phyloP scores from a whole-genome alignment of 2,113 vertebrate genomes.

The Nothoprocta perdicaria region DNA sequence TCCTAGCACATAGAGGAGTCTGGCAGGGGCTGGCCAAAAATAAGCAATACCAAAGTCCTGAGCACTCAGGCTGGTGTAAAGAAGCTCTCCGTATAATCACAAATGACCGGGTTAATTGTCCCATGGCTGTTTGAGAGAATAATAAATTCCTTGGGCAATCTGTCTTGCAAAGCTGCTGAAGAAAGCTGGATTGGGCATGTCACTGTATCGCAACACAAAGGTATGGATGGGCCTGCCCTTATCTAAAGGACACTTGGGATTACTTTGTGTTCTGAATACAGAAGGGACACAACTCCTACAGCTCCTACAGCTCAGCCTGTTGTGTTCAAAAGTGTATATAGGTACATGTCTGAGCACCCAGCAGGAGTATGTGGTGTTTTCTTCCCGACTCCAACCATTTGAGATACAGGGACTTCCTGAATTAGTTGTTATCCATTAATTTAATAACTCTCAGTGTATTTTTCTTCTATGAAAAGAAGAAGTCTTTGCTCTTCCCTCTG shows the following conservation, averaged over 20 bases:
- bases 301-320: not conserved
- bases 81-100: slow-evolving; percentile 7
- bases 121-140: not conserved
- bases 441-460: slow-evolving; percentile 1
- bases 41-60: not conserved
- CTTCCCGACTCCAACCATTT: not conserved
- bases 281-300: not conserved
- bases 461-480: not conserved
- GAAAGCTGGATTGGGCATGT: not conserved
- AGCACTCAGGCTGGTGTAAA: not conserved
- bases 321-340: not conserved
- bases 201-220: not conserved
- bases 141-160: not conserved
- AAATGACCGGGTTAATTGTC: slow-evolving; percentile 53
- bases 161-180: not conserved
- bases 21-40: slow-evolving; percentile 46
- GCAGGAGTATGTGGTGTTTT: not conserved
- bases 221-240: slow-evolving; percentile 25
- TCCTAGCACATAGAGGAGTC: slow-evolving; percentile 2
- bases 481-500: not conserved
- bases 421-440: not conserved
- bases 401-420: not conserved
- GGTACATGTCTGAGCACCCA: not conserved
- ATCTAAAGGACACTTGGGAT: not conserved
- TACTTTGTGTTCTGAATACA: not conserved